Conservation (phyloP, 2,113 vertebrate genomes). For the Sebastes schlegelii region DNA sequence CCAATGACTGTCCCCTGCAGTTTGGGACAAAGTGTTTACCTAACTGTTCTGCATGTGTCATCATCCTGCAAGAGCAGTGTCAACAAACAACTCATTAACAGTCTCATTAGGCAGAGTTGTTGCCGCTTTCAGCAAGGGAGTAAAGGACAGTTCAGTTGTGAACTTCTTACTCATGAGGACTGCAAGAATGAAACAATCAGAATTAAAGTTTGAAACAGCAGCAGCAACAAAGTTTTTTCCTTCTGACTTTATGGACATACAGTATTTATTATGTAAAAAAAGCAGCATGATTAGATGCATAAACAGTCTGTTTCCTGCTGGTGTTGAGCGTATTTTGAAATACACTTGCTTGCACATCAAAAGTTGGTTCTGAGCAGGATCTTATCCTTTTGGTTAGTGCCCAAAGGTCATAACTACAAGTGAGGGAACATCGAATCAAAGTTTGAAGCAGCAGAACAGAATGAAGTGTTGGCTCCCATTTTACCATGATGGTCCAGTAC, state of each 20-base stretch:
- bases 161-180: constrained; percentile 3
- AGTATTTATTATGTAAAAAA: neutral
- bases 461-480: neutral
- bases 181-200: constrained; percentile 6
- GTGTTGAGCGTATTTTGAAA: neutral
- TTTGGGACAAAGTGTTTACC: constrained; percentile 44
- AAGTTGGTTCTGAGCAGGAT: neutral
- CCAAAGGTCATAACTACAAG: neutral
- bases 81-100: constrained; percentile 73
- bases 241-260: neutral
- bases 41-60: constrained; percentile 46
- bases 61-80: constrained; percentile 48
- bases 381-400: neutral
- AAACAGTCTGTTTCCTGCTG: neutral
- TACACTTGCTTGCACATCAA: neutral
- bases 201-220: neutral
- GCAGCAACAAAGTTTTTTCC: neutral
- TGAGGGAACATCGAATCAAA: neutral
- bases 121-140: constrained; percentile 45
- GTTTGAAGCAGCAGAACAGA: too few species aligned
- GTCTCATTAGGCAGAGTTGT: constrained; percentile 51
- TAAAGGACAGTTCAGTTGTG: constrained; percentile 9
- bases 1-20: constrained; percentile 24
- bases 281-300: neutral
- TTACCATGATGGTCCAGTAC: neutral